A percentile compares a stretch with the other conserved stretches of the same genome.
phyloP scores from a whole-genome alignment of 2,888 invertebrate genomes.

The Bibio marci region DNA sequence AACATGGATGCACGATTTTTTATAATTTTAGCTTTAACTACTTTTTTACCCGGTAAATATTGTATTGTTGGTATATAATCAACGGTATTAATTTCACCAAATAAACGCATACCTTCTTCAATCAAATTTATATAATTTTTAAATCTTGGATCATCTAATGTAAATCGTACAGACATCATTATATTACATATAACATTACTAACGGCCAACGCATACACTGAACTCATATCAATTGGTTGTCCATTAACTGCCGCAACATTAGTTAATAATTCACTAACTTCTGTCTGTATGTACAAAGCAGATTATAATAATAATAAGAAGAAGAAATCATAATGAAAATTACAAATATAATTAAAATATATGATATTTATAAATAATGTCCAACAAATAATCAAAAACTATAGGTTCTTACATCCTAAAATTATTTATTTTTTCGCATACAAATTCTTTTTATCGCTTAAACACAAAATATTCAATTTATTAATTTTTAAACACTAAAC shows the following conservation, averaged over 20 bases:
- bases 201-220: slow-evolving; percentile 60
- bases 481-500: no score
- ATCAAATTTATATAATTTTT: slow-evolving; percentile 67
- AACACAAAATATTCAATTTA: no score
- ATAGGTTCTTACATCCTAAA: no score
- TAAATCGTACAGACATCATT: slow-evolving; percentile 76
- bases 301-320: not conserved
- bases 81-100: slow-evolving; percentile 64
- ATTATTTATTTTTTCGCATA: no score
- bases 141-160: slow-evolving; percentile 59
- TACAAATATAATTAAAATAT: not conserved
- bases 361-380: no score
- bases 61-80: slow-evolving; percentile 68
- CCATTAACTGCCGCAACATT: slow-evolving; percentile 45
- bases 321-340: not conserved
- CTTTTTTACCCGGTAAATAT: slow-evolving; percentile 43
- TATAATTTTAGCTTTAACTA: slow-evolving; percentile 40
- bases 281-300: slow-evolving; percentile 33
- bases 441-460: no score
- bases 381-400: no score
- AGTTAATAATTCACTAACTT: slow-evolving; percentile 57
- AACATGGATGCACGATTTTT: slow-evolving; percentile 74
- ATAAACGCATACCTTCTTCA: slow-evolving; percentile 79
- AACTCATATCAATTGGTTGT: slow-evolving; percentile 55
- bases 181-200: slow-evolving; percentile 84